These are phyloP conservation scores for Dendrocincla fuliginosa DNA, from an alignment of 2,797 vertebrate species.

Conservation along the genomic window DNA sequence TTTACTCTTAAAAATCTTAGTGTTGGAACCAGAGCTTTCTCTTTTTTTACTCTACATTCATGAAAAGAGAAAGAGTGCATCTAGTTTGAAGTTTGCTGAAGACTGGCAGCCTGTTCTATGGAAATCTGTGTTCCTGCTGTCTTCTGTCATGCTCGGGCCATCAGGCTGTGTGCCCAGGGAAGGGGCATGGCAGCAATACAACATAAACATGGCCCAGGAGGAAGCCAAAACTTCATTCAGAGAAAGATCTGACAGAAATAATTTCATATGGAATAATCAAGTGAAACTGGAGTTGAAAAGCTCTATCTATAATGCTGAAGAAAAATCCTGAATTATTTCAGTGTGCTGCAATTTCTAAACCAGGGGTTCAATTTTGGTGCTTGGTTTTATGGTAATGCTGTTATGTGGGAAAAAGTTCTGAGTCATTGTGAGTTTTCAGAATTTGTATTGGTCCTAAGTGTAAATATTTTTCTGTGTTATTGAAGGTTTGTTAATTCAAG, in stretches of 20 bases:
- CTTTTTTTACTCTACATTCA: neutral
- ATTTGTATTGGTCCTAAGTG: neutral
- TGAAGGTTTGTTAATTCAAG: neutral
- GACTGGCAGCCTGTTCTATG: neutral
- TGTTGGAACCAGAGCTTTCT: neutral
- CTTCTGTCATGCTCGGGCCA: neutral
- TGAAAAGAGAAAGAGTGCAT: neutral
- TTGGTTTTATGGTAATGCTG: neutral
- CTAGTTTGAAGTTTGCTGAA: neutral
- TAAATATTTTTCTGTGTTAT: neutral
- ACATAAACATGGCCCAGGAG: neutral
- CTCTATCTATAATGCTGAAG: neutral
- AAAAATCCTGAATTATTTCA: neutral
- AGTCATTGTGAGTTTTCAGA: neutral
- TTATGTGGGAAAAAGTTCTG: neutral
- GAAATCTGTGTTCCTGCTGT: neutral
- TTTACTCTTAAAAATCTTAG: neutral
- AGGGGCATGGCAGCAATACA: neutral
- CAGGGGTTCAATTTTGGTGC: rapidly evolving
- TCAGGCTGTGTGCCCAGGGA: neutral
- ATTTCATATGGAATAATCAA: neutral
- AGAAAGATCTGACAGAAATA: neutral
- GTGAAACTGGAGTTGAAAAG: neutral
- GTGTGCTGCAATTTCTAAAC: neutral
- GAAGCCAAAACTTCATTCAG: neutral